Conservation (phyloP, 2,888 invertebrate species). For the Tuberolachnus salignus region DNA sequence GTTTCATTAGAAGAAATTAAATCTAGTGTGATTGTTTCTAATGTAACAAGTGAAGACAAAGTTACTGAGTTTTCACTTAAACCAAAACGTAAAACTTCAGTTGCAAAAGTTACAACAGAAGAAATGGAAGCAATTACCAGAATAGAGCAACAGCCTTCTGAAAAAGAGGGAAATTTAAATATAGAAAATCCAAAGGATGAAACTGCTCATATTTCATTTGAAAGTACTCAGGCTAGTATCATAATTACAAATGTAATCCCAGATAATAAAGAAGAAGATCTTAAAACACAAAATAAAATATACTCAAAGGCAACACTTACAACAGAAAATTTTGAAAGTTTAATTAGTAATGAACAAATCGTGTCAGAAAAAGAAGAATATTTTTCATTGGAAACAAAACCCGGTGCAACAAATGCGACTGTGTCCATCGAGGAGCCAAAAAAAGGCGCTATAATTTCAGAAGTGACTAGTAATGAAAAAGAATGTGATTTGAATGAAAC, state of each 20-base stretch:
- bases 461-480: conserved; percentile 19
- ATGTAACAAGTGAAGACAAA: conserved; percentile 67
- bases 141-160: conserved; percentile 5
- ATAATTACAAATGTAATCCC: conserved; percentile 62
- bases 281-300: conserved; percentile 8
- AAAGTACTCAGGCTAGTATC: conserved; percentile 60
- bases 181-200: conserved; percentile 9
- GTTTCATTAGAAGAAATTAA: conserved; percentile 63
- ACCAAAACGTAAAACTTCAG: conserved; percentile 60
- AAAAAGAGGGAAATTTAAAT: conserved; percentile 14
- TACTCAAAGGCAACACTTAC: conserved; percentile 7
- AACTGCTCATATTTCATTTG: not conserved
- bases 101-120: conserved; percentile 56
- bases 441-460: not conserved
- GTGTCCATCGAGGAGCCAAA: conserved; percentile 23
- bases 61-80: conserved; percentile 65
- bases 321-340: conserved; percentile 40
- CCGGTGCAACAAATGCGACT: not conserved
- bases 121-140: not conserved
- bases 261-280: conserved; percentile 59
- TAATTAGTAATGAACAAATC: conserved; percentile 41
- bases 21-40: conserved; percentile 62
- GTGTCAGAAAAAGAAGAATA: conserved; percentile 42
- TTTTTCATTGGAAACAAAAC: not conserved
- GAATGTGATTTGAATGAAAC: not conserved